Conservation (phyloP, 2,888 invertebrate species). For the Folsomia manolachei region DNA sequence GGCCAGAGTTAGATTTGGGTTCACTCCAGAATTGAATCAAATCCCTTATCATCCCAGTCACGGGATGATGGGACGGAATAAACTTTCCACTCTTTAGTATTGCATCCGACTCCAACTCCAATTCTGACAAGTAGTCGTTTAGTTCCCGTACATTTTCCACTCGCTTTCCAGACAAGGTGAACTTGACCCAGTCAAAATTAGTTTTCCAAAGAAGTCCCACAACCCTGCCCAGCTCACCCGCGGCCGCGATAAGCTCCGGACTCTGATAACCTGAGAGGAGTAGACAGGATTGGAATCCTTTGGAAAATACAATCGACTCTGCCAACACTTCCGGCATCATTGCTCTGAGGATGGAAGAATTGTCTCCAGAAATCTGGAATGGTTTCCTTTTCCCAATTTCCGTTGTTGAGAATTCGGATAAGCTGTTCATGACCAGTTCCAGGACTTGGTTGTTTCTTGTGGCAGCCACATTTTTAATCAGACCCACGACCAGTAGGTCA, state of each 20-base stretch:
- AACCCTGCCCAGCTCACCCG: neutral
- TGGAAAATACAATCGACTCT: conserved; percentile 6
- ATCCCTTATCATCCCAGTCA: neutral
- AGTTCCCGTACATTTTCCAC: neutral
- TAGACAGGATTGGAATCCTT: neutral
- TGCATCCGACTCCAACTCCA: neutral
- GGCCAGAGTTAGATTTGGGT: neutral
- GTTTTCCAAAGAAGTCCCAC: conserved; percentile 4
- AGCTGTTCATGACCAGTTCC: conserved; percentile 19
- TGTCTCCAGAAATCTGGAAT: neutral
- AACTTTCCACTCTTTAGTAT: neutral
- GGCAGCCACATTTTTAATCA: conserved; percentile 14
- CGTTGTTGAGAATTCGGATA: conserved; percentile 18
- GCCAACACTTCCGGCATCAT: neutral
- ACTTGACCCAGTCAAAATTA: neutral
- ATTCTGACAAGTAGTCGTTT: neutral
- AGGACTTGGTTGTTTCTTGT: conserved; percentile 23
- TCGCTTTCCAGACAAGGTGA: neutral
- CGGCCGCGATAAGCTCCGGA: neutral
- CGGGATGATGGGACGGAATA: neutral
- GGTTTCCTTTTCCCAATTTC: neutral
- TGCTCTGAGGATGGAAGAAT: neutral
- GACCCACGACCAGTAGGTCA: conserved; percentile 16
- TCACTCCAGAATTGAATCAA: neutral
- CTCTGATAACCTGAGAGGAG: neutral